Percentiles rank a stretch among this genome's conserved stretches.
Evolutionary conservation across 2,113 vertebrate genomes (phyloP).

Genomic region (Circaetus gallicus): DNA sequence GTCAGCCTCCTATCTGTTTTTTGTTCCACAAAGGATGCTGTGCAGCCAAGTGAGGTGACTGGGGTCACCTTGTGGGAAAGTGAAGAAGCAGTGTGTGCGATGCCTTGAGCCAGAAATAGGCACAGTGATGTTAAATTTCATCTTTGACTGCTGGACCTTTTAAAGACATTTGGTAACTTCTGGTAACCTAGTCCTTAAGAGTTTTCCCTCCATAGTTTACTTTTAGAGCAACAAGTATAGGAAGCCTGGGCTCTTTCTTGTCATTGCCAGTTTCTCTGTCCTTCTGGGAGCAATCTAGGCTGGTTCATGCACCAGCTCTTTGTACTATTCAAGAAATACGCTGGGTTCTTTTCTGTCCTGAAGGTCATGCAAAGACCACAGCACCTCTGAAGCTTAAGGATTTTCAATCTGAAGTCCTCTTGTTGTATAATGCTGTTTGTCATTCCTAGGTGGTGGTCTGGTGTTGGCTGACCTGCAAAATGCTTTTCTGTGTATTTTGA

Average conservation of each 20-base stretch:
- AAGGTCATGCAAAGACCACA: not conserved
- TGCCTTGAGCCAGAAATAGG: not conserved
- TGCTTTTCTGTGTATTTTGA: not conserved
- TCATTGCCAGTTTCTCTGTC: not conserved
- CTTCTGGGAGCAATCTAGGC: not conserved
- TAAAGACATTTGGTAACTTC: not conserved
- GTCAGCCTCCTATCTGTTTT: not conserved
- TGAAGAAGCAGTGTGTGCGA: not conserved
- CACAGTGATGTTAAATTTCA: not conserved
- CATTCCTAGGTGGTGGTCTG: not conserved
- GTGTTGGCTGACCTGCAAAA: not conserved
- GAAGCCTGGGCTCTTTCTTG: not conserved
- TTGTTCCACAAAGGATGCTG: not conserved
- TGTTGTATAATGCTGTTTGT: not conserved
- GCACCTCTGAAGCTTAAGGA: not conserved
- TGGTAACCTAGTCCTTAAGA: rapidly evolving
- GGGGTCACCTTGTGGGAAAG: not conserved
- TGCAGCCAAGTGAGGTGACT: rapidly evolving
- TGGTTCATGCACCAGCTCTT: not conserved
- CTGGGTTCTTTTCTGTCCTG: not conserved
- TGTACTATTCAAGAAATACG: not conserved
- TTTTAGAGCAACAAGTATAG: not conserved
- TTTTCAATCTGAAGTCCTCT: not conserved
- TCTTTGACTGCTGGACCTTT: not conserved
- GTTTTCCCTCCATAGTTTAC: not conserved